Evolutionary conservation across 2,113 vertebrate species (phyloP), one percentile per base, ranked within the genome.

Genomic region (Nerophis ophidion): DNA sequence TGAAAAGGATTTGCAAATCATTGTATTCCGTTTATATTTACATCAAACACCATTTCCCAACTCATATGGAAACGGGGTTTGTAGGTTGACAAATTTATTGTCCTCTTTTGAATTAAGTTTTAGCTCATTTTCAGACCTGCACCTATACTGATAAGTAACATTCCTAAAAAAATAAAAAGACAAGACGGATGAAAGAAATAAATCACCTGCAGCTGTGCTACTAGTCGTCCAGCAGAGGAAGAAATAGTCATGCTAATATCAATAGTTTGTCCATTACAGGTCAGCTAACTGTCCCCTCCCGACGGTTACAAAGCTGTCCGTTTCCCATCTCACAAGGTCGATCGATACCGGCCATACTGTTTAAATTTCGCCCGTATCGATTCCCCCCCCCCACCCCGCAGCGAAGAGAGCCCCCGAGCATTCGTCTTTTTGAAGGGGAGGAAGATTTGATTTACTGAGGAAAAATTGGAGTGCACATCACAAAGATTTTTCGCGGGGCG

Each of bases 381-480:
- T 98, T 97, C 95, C 95, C 84, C 85, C n/a, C n/a, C n/a, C n/a
- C n/a, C n/a, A n/a, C n/a, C n/a, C 86, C 82, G 92, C 95, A 95
- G 93, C 92, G 93, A 93, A 91, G 89, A 92, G 92, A 92, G 93
- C 34, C 38, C 95, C 93, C 86, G 89, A 92, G 93, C 95, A 98
- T 98, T 95, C 91, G 92, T 98, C 96, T 98, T 97, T 96, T 92
- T 97, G 95, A 97, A 95, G 94, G 95, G 95, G 94, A 95, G 94
- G 94, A 96, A 95, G 96, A 98, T 98, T 98, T 98, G 95, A 98
- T 98, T 98, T 98, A 98, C 94, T 97, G 95, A 94, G 95, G 94
- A 98, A 98, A 98, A 98, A 98, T 98, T 96, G 95, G 93, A 94
- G 94, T 93, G 94, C 93, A 93, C 94, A 98, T 96, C 94, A 94